Evolutionary conservation across 2,888 invertebrate species (phyloP).

Genomic region (Eulithis prunata): DNA sequence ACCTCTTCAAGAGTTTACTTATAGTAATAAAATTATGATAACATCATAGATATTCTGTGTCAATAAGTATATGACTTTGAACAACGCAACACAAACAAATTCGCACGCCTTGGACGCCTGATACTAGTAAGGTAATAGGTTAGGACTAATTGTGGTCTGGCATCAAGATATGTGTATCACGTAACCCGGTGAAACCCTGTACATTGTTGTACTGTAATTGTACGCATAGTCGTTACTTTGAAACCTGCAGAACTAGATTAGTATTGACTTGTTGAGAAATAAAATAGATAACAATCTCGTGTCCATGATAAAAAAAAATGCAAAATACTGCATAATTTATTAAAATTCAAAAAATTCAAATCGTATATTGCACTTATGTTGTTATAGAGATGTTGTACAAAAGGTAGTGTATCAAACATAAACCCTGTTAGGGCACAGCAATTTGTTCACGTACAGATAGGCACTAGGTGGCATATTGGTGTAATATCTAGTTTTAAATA

Average conservation of each 20-base stretch:
- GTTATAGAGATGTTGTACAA: too few relatives aligned
- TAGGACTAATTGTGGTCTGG: conserved; percentile 24
- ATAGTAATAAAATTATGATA: not conserved
- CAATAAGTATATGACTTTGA: conserved; percentile 1
- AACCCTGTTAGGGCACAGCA: too few relatives aligned
- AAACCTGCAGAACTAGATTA: not conserved
- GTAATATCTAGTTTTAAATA: too few relatives aligned
- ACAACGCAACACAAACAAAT: conserved; percentile 10
- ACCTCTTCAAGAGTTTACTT: not conserved
- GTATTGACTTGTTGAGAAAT: too few relatives aligned
- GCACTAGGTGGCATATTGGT: too few relatives aligned
- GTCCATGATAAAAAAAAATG: too few relatives aligned
- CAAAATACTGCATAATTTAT: too few relatives aligned
- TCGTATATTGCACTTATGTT: too few relatives aligned
- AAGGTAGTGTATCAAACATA: too few relatives aligned
- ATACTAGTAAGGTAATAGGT: conserved; percentile 1
- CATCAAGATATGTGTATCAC: conserved; percentile 26
- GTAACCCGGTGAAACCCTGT: conserved; percentile 11
- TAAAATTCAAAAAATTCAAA: too few relatives aligned
- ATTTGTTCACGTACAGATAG: too few relatives aligned
- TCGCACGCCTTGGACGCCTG: conserved; percentile 20
- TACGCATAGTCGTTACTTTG: not conserved
- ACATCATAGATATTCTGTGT: not conserved
- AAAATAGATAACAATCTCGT: too few relatives aligned
- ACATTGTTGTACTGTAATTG: not conserved